These are phyloP conservation scores for Lysiphlebus fabarum DNA, from an alignment of 1,140 invertebrate species.

Conservation along the genomic window DNA sequence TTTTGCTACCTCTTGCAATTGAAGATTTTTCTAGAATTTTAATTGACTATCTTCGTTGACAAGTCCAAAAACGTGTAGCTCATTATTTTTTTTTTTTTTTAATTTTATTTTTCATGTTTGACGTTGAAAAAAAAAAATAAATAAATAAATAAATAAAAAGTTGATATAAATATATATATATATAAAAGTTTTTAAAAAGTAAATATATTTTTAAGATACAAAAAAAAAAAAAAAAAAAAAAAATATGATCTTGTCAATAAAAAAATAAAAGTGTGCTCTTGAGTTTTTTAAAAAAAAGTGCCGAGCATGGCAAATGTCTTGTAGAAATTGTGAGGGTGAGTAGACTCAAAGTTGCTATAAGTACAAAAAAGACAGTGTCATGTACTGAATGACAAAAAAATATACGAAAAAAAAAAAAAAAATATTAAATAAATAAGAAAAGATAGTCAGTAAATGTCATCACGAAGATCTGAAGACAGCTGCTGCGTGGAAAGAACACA, in stretches of 20 bases:
- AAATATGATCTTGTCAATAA: conserved; percentile 19
- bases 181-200: too few species aligned
- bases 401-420: background rate
- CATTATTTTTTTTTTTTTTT: conserved; percentile 14
- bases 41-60: conserved; percentile 9
- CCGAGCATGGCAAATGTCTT: conserved; percentile 5
- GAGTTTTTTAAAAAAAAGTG: conserved; percentile 13
- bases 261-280: conserved; percentile 11
- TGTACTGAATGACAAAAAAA: conserved; percentile 1
- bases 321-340: conserved; percentile 5
- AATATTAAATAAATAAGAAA: too few species aligned
- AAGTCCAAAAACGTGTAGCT: conserved; percentile 5
- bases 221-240: conserved; percentile 3
- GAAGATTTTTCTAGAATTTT: background rate
- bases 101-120: background rate
- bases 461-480: conserved; percentile 19
- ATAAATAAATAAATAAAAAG: too few species aligned
- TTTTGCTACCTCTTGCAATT: too few species aligned
- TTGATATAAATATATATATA: too few species aligned
- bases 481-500: conserved; percentile 24
- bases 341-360: conserved; percentile 1
- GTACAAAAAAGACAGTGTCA: conserved; percentile 6
- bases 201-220: background rate
- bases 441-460: conserved; percentile 19
- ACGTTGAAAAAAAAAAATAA: background rate